Percentiles rank a stretch among this genome's conserved stretches.
phyloP scores from a whole-genome alignment of 2,888 invertebrate genomes.

The Agriopis aurantiaria region DNA sequence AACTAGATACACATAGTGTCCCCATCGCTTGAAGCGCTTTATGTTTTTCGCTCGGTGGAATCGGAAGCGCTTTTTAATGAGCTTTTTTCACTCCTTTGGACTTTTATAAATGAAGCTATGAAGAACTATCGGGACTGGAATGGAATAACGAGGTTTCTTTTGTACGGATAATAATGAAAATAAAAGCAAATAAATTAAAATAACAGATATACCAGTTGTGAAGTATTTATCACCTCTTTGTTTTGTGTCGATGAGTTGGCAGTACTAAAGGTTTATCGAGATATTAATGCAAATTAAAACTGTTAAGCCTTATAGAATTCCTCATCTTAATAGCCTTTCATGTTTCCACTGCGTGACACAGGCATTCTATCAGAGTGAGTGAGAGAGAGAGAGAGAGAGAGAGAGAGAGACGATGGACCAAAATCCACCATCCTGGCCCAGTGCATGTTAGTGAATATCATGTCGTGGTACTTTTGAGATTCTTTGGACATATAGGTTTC shows the following conservation, averaged over 20 bases:
- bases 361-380: too few species aligned
- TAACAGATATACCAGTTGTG: background rate
- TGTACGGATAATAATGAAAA: slow-evolving; percentile 24
- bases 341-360: too few species aligned
- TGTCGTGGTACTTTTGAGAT: too few species aligned
- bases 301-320: background rate
- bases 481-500: too few species aligned
- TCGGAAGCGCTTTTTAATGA: slow-evolving; percentile 54
- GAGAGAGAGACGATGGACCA: too few species aligned
- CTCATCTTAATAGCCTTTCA: too few species aligned
- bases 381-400: too few species aligned
- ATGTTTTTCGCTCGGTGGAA: slow-evolving; percentile 43
- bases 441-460: too few species aligned
- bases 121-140: slow-evolving; percentile 40
- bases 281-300: background rate
- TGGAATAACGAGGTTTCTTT: slow-evolving; percentile 31
- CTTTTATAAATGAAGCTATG: slow-evolving; percentile 47
- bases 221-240: slow-evolving; percentile 4
- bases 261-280: background rate
- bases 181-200: slow-evolving; percentile 2
- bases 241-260: background rate
- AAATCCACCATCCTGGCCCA: too few species aligned
- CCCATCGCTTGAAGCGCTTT: slow-evolving; percentile 31
- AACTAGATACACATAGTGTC: slow-evolving; percentile 25
- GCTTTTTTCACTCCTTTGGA: slow-evolving; percentile 45